These are phyloP conservation scores for Mohoua ochrocephala DNA, from an alignment of 2,113 vertebrate genomes.

Conservation along the genomic window DNA sequence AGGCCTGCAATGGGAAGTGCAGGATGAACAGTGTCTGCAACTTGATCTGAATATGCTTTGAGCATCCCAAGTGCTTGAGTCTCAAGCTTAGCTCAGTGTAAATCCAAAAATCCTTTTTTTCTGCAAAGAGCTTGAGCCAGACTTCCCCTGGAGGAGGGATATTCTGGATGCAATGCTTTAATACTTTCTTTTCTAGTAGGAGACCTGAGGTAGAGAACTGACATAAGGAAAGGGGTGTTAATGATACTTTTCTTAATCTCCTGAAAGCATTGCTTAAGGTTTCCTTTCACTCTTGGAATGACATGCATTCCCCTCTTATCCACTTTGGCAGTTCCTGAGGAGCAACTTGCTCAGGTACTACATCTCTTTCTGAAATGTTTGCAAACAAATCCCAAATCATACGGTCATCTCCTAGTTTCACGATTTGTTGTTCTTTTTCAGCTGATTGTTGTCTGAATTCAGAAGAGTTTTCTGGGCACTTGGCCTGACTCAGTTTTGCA, in stretches of 20 bases:
- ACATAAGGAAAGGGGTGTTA: background rate
- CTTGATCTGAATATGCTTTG: background rate
- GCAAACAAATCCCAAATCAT: background rate
- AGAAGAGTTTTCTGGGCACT: conserved; percentile 35
- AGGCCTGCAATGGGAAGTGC: background rate
- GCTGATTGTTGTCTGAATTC: background rate
- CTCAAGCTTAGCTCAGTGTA: conserved; percentile 2
- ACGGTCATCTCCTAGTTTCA: background rate
- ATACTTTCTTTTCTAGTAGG: background rate
- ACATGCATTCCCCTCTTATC: background rate
- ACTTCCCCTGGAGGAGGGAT: background rate
- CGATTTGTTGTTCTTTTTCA: background rate
- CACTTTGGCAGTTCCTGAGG: background rate
- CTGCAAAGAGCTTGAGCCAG: background rate
- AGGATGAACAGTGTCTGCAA: background rate
- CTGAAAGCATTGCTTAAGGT: background rate
- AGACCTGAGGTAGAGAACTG: background rate
- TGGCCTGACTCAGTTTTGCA: conserved; percentile 37
- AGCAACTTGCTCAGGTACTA: background rate
- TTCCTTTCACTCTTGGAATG: background rate
- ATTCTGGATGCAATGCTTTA: background rate
- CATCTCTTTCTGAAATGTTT: background rate
- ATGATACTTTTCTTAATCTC: background rate
- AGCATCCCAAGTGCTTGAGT: background rate
- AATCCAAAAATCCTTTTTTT: conserved; percentile 32